Base-by-base conservation (phyloP, 1,140 invertebrate species). In the Aricia agestis region DNA sequence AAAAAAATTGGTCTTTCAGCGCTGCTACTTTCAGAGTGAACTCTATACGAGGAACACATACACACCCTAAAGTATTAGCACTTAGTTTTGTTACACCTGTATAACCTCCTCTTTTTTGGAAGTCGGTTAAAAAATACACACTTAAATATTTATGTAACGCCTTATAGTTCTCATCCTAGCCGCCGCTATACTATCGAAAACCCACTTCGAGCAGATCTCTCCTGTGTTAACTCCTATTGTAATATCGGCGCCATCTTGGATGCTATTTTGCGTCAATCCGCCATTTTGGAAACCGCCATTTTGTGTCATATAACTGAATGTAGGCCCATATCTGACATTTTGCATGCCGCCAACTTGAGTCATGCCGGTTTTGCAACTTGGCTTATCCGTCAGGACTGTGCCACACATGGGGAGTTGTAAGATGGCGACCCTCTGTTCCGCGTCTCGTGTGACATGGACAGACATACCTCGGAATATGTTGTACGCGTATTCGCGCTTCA, bases 141-240 rank as follows among this genome's bases (percentile, higher is more conserved):
- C 6, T 25, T 63, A 18, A 2, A 59, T 17, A 59, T 17, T 59
- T 6, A 59, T 59, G 76, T 90, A 90, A 18, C 83, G 74, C 32
- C 86, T 75, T 0, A 77, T 82, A 11, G 82, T 88, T 13, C 88
- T 81, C 79, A 86, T 82, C 66, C 88, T 80, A 0, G 77, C 82
- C 0, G 84, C 78, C 0, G 82, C 83, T 0, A 90, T 79, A 67
- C 86, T 89, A 66, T 90, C 88, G 71, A 90, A 90, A 36, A 89
- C 86, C 88, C 87, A 89, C 68, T 84, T 85, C 0, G 86, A 88
- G 45, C 72, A 77, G 11, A 90, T 75, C 72, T 85, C 75, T 0
- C 81, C 82, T 0, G 68, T 72, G 3, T 66, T 70, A 10, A 31
- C 66, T 0, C 86, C 86, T n/a, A 89, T 70, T 19, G 71, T 80